Conservation (phyloP, 1,140 invertebrate species). For the Lasaia peninsularis region DNA sequence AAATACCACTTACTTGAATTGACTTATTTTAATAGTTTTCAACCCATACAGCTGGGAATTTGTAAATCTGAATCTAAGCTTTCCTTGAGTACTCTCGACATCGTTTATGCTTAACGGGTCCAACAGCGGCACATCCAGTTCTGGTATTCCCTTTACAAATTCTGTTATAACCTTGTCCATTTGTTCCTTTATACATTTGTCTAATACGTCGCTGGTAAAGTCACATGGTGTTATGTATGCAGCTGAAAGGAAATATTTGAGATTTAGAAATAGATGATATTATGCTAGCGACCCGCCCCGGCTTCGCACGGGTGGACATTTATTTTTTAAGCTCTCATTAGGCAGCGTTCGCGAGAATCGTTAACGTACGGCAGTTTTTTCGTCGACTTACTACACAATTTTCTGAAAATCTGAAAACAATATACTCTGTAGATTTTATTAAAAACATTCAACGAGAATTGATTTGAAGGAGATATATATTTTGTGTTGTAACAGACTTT, state of each 20-base stretch:
- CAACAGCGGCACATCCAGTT: neutral
- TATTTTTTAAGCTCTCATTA: no score
- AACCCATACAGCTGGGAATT: neutral
- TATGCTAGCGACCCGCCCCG: no score
- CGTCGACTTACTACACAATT: no score
- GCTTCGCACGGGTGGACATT: no score
- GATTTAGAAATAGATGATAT: no score
- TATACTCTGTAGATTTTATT: no score
- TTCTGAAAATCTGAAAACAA: no score
- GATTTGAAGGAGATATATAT: no score
- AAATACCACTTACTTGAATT: constrained; percentile 4
- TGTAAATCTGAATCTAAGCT: neutral
- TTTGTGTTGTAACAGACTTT: no score
- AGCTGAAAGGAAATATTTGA: neutral
- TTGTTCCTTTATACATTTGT: neutral
- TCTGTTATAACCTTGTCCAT: neutral
- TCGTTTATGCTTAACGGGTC: neutral
- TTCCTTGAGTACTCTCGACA: neutral
- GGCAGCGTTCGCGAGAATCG: no score
- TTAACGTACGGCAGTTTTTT: no score
- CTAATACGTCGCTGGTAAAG: neutral
- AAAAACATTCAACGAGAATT: no score
- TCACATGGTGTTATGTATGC: constrained; percentile 11
- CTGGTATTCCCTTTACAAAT: constrained; percentile 5
- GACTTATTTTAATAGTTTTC: neutral